phyloP scores from a whole-genome alignment of 2,888 invertebrate species.

The Steinernema carpocapsae region DNA sequence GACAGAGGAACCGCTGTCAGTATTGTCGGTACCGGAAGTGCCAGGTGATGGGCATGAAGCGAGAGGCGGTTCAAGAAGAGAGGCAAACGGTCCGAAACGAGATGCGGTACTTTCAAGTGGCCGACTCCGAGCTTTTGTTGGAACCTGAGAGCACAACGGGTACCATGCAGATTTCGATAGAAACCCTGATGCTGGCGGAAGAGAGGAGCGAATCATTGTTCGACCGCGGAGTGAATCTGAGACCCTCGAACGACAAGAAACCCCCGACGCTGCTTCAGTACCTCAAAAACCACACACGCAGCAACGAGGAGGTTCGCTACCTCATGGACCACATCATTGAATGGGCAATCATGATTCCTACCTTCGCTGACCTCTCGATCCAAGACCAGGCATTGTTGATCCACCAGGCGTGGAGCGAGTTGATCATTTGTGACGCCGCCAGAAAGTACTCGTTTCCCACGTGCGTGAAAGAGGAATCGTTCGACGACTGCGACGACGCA shows the following conservation, averaged over 20 bases:
- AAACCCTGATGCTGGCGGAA: not conserved
- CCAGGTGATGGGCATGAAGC: slow-evolving; percentile 92
- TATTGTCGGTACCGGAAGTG: slow-evolving; percentile 98
- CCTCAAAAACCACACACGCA: not conserved
- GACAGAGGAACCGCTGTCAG: slow-evolving; percentile 94
- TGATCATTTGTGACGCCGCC: slow-evolving; percentile 8
- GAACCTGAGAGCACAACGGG: slow-evolving; percentile 28
- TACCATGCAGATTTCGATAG: slow-evolving; percentile 3
- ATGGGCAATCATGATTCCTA: slow-evolving; percentile 94
- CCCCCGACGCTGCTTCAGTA: not conserved
- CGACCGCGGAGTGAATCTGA: not conserved
- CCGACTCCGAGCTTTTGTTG: not conserved
- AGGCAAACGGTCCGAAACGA: slow-evolving; percentile 68
- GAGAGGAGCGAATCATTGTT: slow-evolving; percentile 4
- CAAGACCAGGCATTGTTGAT: slow-evolving; percentile 83
- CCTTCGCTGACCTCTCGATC: slow-evolving; percentile 86
- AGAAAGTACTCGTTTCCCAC: not conserved
- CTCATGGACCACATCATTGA: slow-evolving; percentile 90
- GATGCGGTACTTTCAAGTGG: not conserved
- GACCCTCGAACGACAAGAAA: not conserved
- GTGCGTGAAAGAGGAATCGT: not conserved
- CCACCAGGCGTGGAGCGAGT: slow-evolving; percentile 73
- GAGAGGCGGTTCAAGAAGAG: slow-evolving; percentile 76
- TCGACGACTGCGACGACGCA: slow-evolving; percentile 13
- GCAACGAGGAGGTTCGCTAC: slow-evolving; percentile 81